Conservation (phyloP, 1,140 invertebrate species). For the Oreohelix idahoensis region DNA sequence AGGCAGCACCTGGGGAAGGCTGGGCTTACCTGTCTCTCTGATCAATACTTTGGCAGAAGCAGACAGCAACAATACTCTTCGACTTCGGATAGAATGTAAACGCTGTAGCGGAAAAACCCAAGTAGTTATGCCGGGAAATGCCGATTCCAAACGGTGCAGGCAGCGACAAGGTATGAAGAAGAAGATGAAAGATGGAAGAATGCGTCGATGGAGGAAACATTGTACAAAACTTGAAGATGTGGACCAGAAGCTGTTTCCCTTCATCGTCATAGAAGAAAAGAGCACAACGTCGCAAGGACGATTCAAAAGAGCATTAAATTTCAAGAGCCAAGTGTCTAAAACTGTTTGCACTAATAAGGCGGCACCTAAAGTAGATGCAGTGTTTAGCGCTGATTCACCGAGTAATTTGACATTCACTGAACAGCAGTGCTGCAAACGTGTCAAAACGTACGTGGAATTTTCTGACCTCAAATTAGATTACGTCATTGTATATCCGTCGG, state of each 20-base stretch:
- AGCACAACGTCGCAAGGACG: background rate
- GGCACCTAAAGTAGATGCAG: background rate
- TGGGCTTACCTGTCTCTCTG: slow-evolving; percentile 8
- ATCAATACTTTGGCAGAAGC: background rate
- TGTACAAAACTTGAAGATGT: background rate
- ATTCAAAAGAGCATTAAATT: background rate
- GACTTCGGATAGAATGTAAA: slow-evolving; percentile 19
- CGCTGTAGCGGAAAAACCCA: background rate
- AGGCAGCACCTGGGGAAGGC: slow-evolving; percentile 9
- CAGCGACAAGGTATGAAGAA: background rate
- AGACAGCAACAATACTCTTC: background rate
- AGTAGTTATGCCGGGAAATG: background rate
- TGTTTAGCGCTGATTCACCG: background rate
- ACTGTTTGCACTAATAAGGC: background rate
- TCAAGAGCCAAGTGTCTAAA: background rate
- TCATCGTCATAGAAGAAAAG: slow-evolving; percentile 17
- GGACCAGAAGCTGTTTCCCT: background rate
- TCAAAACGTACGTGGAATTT: background rate
- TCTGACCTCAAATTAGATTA: background rate
- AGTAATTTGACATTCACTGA: background rate
- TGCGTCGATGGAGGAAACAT: slow-evolving; percentile 13
- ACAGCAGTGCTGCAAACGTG: background rate
- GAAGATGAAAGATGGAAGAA: background rate
- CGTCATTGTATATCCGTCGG: background rate
- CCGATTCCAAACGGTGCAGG: background rate